These are phyloP conservation scores for Amphipoea lucens DNA, from an alignment of 2,888 invertebrate species.

Conservation along the genomic window DNA sequence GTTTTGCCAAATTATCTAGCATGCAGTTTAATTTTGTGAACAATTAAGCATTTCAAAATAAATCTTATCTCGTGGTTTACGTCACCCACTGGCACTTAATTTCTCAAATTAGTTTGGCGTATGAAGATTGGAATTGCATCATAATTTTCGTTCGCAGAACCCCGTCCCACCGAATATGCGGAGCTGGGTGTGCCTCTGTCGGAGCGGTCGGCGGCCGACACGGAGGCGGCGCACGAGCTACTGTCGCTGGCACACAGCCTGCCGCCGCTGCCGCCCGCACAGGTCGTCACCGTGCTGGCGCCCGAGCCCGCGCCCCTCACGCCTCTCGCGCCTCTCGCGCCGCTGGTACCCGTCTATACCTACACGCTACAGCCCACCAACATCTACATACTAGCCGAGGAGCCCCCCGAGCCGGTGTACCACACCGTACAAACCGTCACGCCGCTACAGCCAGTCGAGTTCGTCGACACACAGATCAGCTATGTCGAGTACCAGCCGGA, in stretches of 20 bases:
- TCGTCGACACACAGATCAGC: slow-evolving; percentile 76
- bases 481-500: slow-evolving; percentile 77
- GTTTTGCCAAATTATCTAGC: background rate
- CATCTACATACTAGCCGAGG: slow-evolving; percentile 81
- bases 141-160: slow-evolving; percentile 58
- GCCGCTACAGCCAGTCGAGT: slow-evolving; percentile 77
- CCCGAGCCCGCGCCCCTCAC: slow-evolving; percentile 77
- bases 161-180: slow-evolving; percentile 70
- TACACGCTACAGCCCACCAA: slow-evolving; percentile 92
- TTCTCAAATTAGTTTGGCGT: slow-evolving; percentile 20
- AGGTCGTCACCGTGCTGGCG: slow-evolving; percentile 87
- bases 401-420: slow-evolving; percentile 77
- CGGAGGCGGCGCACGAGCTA: slow-evolving; percentile 96
- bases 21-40: background rate
- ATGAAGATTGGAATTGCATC: slow-evolving; percentile 42
- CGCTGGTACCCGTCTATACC: slow-evolving; percentile 87
- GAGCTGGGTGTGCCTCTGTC: slow-evolving; percentile 86
- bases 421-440: slow-evolving; percentile 77
- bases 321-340: slow-evolving; percentile 73
- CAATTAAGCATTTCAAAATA: background rate
- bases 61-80: background rate
- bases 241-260: slow-evolving; percentile 94
- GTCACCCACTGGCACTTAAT: background rate
- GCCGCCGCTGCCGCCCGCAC: slow-evolving; percentile 93
- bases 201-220: slow-evolving; percentile 94